phyloP scores from a whole-genome alignment of 2,113 vertebrate species.

The Corythoichthys haematopterus region DNA sequence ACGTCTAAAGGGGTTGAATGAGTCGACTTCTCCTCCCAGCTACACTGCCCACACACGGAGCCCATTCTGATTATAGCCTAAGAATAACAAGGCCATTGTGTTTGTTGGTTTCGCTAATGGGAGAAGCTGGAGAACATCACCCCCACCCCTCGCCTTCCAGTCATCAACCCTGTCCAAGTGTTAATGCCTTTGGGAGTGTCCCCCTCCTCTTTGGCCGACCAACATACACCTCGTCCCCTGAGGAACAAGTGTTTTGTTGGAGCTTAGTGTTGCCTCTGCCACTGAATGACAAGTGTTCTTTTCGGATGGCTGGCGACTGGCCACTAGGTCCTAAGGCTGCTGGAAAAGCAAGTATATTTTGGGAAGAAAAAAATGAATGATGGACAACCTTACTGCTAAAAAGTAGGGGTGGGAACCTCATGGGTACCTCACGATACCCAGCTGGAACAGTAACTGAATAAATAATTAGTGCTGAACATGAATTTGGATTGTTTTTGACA shows the following conservation, averaged over 20 bases:
- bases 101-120: slow-evolving; percentile 99
- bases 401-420: no score
- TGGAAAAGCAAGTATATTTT: background rate
- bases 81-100: slow-evolving; percentile 99
- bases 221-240: slow-evolving; percentile 81
- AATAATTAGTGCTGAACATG: no score
- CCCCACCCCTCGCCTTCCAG: slow-evolving; percentile 76
- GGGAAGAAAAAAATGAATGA: background rate
- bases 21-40: slow-evolving; percentile 97
- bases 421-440: no score
- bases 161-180: slow-evolving; percentile 91
- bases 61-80: slow-evolving; percentile 98
- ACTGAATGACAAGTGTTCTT: slow-evolving; percentile 77
- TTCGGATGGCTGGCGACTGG: slow-evolving; percentile 57
- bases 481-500: no score
- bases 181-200: slow-evolving; percentile 88
- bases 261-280: slow-evolving; percentile 65
- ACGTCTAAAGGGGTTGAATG: slow-evolving; percentile 78
- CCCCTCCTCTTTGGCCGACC: slow-evolving; percentile 47
- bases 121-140: slow-evolving; percentile 99
- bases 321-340: background rate
- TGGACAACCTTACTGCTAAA: background rate
- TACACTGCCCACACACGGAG: slow-evolving; percentile 99
- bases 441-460: no score
- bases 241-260: slow-evolving; percentile 86